phyloP scores from a whole-genome alignment of 1,140 invertebrate species.

The Bradysia coprophila region DNA sequence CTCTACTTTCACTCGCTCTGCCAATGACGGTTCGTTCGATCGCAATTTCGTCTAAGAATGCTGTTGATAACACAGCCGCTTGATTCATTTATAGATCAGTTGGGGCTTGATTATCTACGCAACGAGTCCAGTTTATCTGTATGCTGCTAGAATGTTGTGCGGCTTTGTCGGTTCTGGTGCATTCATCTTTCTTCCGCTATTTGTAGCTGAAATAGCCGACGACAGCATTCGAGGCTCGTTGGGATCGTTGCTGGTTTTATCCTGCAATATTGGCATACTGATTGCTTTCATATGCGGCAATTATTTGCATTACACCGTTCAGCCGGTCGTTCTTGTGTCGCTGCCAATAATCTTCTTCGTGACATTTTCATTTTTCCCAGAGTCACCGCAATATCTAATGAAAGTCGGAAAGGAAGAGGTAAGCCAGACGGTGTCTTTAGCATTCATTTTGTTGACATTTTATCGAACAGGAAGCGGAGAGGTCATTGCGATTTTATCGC shows the following conservation, averaged over 20 bases:
- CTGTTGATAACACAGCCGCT: not conserved
- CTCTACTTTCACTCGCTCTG: not conserved
- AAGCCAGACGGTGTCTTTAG: slow-evolving; percentile 3
- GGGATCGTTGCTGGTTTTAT: slow-evolving; percentile 12
- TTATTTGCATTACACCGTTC: slow-evolving; percentile 13
- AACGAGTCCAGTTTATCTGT: slow-evolving; percentile 16
- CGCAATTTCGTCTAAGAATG: not conserved
- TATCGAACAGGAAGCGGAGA: too few species aligned
- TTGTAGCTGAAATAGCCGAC: slow-evolving; percentile 24
- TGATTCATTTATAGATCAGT: not conserved
- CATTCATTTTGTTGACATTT: not conserved
- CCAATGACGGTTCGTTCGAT: not conserved
- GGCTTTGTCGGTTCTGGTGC: slow-evolving; percentile 23
- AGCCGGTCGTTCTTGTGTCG: slow-evolving; percentile 7
- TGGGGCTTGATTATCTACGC: not conserved
- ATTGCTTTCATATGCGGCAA: slow-evolving; percentile 14
- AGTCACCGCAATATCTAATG: slow-evolving; percentile 16
- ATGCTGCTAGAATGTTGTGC: slow-evolving; percentile 22
- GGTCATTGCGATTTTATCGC: too few species aligned
- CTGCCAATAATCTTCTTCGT: slow-evolving; percentile 11
- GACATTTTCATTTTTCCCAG: slow-evolving; percentile 11
- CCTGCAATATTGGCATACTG: slow-evolving; percentile 15
- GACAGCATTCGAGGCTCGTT: slow-evolving; percentile 12
- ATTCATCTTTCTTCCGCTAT: slow-evolving; percentile 23
- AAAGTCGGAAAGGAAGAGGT: slow-evolving; percentile 7